Base-by-base conservation (phyloP, 92 coral and sea anemone genomes). In the Phenganax subtilis region DNA sequence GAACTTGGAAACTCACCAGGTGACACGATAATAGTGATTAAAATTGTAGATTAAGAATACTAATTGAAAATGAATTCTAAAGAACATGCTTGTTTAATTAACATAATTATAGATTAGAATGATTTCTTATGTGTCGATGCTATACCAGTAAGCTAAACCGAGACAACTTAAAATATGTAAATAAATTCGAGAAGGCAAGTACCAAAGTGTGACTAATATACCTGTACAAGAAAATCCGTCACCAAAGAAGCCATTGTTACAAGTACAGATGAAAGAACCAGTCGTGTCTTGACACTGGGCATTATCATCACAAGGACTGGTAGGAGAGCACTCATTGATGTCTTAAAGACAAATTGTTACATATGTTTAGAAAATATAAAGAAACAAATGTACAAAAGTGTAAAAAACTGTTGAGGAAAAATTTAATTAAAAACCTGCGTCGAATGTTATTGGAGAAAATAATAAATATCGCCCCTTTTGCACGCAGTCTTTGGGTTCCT, bases 211-310 rank as follows among this genome's bases (percentile, higher is more conserved):
- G 28, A 28, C 15, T 28, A 14, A 25, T 61, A 61, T 70, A 84
- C 89, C 89, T 78, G 65, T 25, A 56, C 89, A 87, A 30, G 7
- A 14, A 30, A 80, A 44, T 73, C 89, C 89, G 57, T 87, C 79
- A 15, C 90, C 90, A 28, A 47, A 55, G 77, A 70, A 87, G 3
- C 90, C 90, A 60, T 63, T 53, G 7, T 44, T 68, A 71, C 90
- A 88, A 25, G 72, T 76, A 70, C 90, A 88, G 11, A 77, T 15
- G 71, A 75, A 88, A 8, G 88, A 84, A 14, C 90, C 90, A 14
- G 66, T 54, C 6, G 90, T 85, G 80, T 88, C 85, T 17, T 77
- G 54, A 59, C 88, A 88, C 11, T 63, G 28, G 20, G 87, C 83
- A 9, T 77, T 51, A 12, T 2, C 15, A n/a, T 61, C 27, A 77